These are phyloP conservation scores for Auanema sp. DNA, from an alignment of 2,888 invertebrate species.

Conservation along the genomic window DNA sequence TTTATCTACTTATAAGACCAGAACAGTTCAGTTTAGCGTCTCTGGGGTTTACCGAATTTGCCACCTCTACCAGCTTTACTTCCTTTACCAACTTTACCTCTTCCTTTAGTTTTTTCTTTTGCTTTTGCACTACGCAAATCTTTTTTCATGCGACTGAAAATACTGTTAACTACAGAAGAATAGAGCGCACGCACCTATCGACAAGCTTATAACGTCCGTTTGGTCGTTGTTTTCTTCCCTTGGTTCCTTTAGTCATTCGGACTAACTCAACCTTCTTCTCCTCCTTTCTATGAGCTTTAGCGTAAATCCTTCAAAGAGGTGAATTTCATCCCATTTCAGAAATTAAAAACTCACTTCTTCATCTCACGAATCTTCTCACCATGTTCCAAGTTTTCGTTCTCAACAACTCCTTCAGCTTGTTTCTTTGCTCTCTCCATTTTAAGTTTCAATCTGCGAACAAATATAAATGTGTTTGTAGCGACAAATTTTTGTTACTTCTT, in stretches of 20 bases:
- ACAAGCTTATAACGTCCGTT: conserved; percentile 56
- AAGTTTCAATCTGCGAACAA: conserved; percentile 70
- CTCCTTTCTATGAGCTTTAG: conserved; percentile 70
- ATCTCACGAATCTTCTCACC: conserved; percentile 75
- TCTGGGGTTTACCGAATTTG: neutral
- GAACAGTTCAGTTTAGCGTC: too few species aligned
- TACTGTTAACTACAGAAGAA: neutral
- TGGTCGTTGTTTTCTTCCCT: conserved; percentile 51
- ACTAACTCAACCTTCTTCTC: conserved; percentile 90
- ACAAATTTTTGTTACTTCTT: conserved; percentile 67
- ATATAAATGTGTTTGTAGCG: neutral
- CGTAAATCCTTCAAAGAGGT: conserved; percentile 76
- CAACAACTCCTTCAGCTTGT: conserved; percentile 82
- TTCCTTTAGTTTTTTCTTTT: conserved; percentile 46
- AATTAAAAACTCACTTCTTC: conserved; percentile 48
- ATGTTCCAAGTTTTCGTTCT: conserved; percentile 81
- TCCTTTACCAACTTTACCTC: conserved; percentile 25
- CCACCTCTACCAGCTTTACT: conserved; percentile 11
- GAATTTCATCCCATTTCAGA: neutral
- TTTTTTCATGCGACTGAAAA: conserved; percentile 46
- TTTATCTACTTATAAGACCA: too few species aligned
- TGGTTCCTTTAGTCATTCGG: conserved; percentile 79
- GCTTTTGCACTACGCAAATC: conserved; percentile 37
- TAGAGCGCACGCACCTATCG: conserved; percentile 28
- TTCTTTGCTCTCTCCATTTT: conserved; percentile 87